These are phyloP conservation scores for Pachyuromys duprasi DNA, from an alignment of 2,797 vertebrate species.

Conservation along the genomic window DNA sequence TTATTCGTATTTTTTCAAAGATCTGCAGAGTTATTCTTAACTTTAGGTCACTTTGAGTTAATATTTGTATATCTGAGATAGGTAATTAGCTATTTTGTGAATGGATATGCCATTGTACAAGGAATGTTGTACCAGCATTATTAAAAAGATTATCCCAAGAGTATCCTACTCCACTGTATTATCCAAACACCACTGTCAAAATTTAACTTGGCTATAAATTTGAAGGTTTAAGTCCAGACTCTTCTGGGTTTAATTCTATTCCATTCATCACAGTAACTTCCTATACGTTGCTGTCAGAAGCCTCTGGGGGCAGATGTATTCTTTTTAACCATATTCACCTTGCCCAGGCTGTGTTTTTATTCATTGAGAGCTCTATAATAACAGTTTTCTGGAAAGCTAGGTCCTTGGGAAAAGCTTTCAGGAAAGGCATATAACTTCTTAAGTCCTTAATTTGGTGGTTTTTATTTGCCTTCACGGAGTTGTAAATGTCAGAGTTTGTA, in stretches of 20 bases:
- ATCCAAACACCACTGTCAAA: not conserved
- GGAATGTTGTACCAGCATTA: not conserved
- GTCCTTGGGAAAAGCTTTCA: constrained; percentile 55
- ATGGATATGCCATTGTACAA: not conserved
- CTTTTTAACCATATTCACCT: not conserved
- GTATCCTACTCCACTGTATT: not conserved
- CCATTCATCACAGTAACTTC: not conserved
- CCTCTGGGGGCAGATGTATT: not conserved
- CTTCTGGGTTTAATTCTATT: not conserved
- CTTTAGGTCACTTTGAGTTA: constrained; percentile 14
- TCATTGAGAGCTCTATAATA: not conserved
- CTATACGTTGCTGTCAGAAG: not conserved
- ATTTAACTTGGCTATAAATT: constrained; percentile 24
- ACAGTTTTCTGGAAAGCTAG: constrained; percentile 19
- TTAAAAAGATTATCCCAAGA: not conserved
- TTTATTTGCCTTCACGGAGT: constrained; percentile 8
- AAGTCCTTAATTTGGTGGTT: not conserved
- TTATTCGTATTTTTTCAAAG: not conserved
- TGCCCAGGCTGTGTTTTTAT: not conserved
- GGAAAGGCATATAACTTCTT: constrained; percentile 7
- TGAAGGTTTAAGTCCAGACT: constrained; percentile 21
- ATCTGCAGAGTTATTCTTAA: not conserved
- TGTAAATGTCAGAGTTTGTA: constrained; percentile 14
- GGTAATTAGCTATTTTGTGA: not conserved
- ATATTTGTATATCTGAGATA: not conserved